Evolutionary conservation across 1,140 invertebrate species (phyloP), one percentile per base, ranked within the genome.

Genomic region (Dinoponera quadriceps): DNA sequence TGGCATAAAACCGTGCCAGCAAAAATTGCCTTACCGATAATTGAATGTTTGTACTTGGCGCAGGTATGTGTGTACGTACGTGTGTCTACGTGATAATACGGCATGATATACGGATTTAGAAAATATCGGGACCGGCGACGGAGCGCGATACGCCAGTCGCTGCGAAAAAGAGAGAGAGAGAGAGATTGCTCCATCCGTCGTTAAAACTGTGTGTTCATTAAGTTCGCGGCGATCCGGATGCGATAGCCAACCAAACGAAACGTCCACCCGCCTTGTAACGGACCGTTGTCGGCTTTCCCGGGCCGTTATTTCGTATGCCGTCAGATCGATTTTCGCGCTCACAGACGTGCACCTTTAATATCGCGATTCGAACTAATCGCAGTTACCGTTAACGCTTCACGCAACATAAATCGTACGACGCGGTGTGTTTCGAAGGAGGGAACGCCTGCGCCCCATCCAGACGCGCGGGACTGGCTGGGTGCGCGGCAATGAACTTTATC

Each of bases 1-100:
- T 33, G 14, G 20, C 22, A 65, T 65, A 68, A 55, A 78, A 78
- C 14, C 29, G 49, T 38, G 33, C 16, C 18, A 20, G 49, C 48
- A 78, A 75, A 66, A 78, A 78, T 68, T 38, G 49, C 62, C 2
- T 78, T 68, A 68, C 20, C 20, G 60, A 55, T 66, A 78, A 78
- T 55, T 78, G 59, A 77, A 65, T 55, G 62, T 77, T 55, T 55
- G 20, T 20, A 66, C 48, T 77, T 33, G 3, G 20, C 49, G 27
- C 20, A 29, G 4, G 33, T 4, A 16, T 49, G 20, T 13, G 27
- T n/a, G 14, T 38, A 16, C 14, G 65, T 54, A 14, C 3, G 13
- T n/a, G n/a, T 3, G 18, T 25, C 2, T n/a, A 25, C n/a, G 27
- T 0, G 71, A n/a, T 57, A 55, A 60, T 44, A 48, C 20, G 9